Conservation (phyloP, 2,888 invertebrate genomes). For the Hermaeophaga mercurialis region DNA sequence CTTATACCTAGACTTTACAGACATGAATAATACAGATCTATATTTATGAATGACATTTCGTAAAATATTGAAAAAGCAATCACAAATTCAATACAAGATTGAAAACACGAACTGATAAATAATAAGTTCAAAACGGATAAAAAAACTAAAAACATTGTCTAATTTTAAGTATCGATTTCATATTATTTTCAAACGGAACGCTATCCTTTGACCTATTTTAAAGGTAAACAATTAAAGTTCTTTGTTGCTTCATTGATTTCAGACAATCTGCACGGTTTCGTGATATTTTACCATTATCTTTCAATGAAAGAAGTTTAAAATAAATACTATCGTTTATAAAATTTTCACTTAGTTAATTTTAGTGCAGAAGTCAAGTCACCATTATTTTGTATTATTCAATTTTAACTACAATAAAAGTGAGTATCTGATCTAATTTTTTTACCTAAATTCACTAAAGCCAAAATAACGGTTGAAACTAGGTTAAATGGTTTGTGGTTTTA, state of each 20-base stretch:
- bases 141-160: neutral
- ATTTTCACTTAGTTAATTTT: neutral
- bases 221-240: constrained; percentile 21
- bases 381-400: too few relatives aligned
- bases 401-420: too few relatives aligned
- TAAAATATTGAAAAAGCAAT: too few relatives aligned
- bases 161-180: constrained; percentile 8
- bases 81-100: too few relatives aligned
- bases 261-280: constrained; percentile 12
- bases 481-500: too few relatives aligned
- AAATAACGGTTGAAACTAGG: too few relatives aligned
- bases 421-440: too few relatives aligned
- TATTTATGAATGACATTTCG: too few relatives aligned
- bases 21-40: too few relatives aligned
- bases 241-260: constrained; percentile 15
- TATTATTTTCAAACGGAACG: constrained; percentile 8
- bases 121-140: neutral
- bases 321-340: neutral
- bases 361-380: too few relatives aligned
- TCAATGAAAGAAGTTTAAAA: neutral
- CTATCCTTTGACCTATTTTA: constrained; percentile 14
- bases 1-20: too few relatives aligned
- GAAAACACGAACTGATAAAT: neutral
- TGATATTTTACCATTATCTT: constrained; percentile 6
- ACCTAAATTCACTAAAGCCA: too few relatives aligned